Evolutionary conservation across 2,797 vertebrate species (phyloP).

Genomic region (Esox masquinongy): DNA sequence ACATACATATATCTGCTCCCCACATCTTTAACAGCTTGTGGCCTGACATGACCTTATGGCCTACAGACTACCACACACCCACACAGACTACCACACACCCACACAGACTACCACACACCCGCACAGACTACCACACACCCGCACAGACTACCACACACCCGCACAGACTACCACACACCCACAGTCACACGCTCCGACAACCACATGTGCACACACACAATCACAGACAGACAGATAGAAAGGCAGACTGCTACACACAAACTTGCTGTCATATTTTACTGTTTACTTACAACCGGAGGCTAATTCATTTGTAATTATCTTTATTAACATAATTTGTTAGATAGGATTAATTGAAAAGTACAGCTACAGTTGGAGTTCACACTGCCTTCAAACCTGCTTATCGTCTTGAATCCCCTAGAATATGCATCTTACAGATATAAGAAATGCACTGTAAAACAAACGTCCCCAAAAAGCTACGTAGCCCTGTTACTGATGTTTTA

Average conservation of each 20-base stretch:
- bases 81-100: neutral
- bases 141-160: neutral
- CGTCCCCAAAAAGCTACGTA: too few species aligned
- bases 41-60: neutral
- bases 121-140: neutral
- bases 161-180: neutral
- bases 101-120: neutral
- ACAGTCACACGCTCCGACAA: too few species aligned
- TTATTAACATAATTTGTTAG: conserved; percentile 50
- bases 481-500: too few species aligned
- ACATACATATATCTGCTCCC: conserved; percentile 4
- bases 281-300: conserved; percentile 13
- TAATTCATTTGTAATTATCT: conserved; percentile 40
- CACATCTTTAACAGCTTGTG: neutral
- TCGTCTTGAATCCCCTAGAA: neutral
- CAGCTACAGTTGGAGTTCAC: conserved; percentile 22
- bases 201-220: too few species aligned
- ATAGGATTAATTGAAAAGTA: conserved; percentile 15
- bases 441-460: too few species aligned
- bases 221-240: too few species aligned
- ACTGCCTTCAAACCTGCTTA: conserved; percentile 27
- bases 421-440: too few species aligned
- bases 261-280: too few species aligned
- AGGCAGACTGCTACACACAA: too few species aligned
- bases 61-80: neutral